phyloP scores from a whole-genome alignment of 2,888 invertebrate genomes.

The Cerceris rybyensis region DNA sequence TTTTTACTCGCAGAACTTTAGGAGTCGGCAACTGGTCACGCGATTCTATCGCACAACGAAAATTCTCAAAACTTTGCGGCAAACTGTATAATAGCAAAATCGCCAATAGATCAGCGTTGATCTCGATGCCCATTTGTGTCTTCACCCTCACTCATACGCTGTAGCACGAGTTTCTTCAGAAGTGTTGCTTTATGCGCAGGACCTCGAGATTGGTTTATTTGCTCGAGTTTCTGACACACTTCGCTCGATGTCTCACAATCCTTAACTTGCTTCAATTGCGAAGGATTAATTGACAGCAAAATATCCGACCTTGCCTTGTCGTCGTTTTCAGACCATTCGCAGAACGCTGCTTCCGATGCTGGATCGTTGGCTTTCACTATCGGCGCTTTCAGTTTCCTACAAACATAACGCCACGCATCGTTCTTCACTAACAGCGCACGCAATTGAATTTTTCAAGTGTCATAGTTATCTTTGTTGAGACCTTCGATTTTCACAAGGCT shows the following conservation, averaged over 20 bases:
- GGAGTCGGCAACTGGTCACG: slow-evolving; percentile 48
- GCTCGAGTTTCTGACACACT: slow-evolving; percentile 76
- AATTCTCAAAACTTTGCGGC: slow-evolving; percentile 42
- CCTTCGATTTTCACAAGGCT: too few species aligned
- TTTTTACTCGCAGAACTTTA: too few species aligned
- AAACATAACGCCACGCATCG: slow-evolving; percentile 60
- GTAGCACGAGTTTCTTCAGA: slow-evolving; percentile 75
- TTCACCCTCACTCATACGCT: slow-evolving; percentile 71
- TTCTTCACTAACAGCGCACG: too few species aligned
- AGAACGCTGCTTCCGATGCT: too few species aligned
- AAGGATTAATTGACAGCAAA: too few species aligned
- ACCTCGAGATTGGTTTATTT: slow-evolving; percentile 76
- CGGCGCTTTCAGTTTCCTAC: slow-evolving; percentile 31
- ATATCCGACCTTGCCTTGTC: too few species aligned
- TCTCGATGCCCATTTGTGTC: slow-evolving; percentile 72
- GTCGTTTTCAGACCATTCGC: too few species aligned
- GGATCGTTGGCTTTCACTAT: too few species aligned
- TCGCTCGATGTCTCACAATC: slow-evolving; percentile 68
- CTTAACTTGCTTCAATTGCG: slow-evolving; percentile 62
- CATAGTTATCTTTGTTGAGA: too few species aligned
- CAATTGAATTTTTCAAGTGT: too few species aligned
- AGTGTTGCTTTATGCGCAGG: slow-evolving; percentile 79
- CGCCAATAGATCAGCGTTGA: slow-evolving; percentile 31
- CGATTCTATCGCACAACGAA: slow-evolving; percentile 57
- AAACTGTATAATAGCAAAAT: slow-evolving; percentile 48